These are phyloP conservation scores for Ahaetulla prasina DNA, from an alignment of 2,113 vertebrate species.

Conservation along the genomic window DNA sequence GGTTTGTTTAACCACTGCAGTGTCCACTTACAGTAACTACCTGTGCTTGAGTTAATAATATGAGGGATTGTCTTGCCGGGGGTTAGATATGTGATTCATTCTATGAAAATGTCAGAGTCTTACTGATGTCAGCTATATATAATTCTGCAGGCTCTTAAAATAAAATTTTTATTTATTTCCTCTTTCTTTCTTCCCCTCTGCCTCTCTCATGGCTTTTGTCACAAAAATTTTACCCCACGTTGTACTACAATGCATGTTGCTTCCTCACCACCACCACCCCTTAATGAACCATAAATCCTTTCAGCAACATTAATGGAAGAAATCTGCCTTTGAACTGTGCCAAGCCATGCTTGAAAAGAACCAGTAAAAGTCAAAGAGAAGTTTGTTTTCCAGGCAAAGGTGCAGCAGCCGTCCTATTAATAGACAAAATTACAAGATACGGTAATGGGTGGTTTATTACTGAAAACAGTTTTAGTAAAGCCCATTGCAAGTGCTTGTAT, in stretches of 20 bases:
- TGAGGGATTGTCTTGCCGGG: neutral
- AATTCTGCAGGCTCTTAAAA: neutral
- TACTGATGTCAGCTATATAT: too few relatives aligned
- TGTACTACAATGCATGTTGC: neutral
- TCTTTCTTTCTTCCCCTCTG: neutral
- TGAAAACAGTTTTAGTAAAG: neutral
- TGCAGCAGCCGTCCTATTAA: neutral
- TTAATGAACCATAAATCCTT: neutral
- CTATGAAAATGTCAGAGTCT: neutral
- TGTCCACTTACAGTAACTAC: neutral
- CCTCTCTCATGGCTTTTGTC: neutral
- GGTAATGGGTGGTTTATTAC: neutral
- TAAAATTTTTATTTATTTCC: neutral
- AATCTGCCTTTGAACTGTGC: neutral
- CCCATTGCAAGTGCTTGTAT: neutral
- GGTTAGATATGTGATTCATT: neutral
- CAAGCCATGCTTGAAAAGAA: neutral
- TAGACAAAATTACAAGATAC: neutral
- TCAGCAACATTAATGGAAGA: neutral
- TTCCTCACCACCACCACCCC: rapidly evolving
- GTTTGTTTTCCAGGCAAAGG: neutral
- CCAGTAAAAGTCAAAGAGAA: neutral
- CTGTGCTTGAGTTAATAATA: neutral
- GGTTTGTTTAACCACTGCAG: neutral
- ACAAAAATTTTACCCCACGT: neutral